Evolutionary conservation across 2,797 vertebrate species (phyloP), one percentile per base, ranked within the genome.

Genomic region (Sebastes hubbsi): DNA sequence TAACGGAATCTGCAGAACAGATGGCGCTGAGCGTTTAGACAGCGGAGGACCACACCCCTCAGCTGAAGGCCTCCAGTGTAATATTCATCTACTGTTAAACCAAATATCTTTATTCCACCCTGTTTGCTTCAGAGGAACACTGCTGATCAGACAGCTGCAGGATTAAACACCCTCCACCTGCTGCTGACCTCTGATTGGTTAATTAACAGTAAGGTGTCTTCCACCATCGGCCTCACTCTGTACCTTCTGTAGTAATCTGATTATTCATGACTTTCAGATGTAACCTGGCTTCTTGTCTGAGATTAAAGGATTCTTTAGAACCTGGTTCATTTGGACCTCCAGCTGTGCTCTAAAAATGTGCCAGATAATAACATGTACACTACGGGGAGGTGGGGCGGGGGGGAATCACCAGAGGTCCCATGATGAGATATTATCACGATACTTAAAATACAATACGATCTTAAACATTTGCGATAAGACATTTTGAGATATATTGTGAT

Each of bases 31-130:
- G 52, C 22, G 0, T 36, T 59, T 49, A 49, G 64, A 25, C 11
- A 7, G 36, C 67, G 18, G 56, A 65, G 13, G 77, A 32, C 87
- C 80, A 63, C 86, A 0, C 77, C 83, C 34, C 49, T 3, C 67
- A 25, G 20, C 27, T 11, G 1, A 18, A 27, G 16, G 52, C 18
- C 78, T 52, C 16, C 58, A 13, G 18, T 0, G 20, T 14, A 18
- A 46, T 2, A 52, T n/a, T 52, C 63, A 20, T 18, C 30, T 0
- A 18, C 34, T 27, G 11, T 32, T 18, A 14, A 4, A 46, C 4
- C 36, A 54, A 32, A 80, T 13, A 54, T n/a, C 13, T 32, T 11
- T 2, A 2, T 49, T 49, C 46, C 38, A 42, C 38, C 5, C 1
- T 49, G 12, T 20, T 49, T 20, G 7, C 20, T 49, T 18, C 16